These are phyloP conservation scores for Gerris lacustris DNA, from an alignment of 2,888 invertebrate species.

Conservation along the genomic window DNA sequence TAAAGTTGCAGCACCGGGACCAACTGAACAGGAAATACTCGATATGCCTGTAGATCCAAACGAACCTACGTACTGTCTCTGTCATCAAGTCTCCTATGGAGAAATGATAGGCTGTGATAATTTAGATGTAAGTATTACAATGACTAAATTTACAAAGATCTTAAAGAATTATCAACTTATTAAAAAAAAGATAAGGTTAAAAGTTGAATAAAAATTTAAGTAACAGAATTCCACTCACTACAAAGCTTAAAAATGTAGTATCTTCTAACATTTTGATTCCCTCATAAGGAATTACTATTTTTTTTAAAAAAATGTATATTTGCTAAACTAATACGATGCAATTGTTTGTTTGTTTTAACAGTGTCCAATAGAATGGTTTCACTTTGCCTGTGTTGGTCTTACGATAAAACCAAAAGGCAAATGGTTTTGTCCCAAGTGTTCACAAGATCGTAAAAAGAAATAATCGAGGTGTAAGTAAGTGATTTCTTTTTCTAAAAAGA, in stretches of 20 bases:
- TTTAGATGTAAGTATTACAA: conserved; percentile 51
- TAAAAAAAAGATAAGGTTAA: neutral
- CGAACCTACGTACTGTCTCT: conserved; percentile 95
- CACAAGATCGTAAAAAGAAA: conserved; percentile 66
- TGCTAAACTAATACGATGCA: too few relatives aligned
- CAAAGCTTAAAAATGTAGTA: too few relatives aligned
- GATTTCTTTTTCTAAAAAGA: too few relatives aligned
- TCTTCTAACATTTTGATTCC: too few relatives aligned
- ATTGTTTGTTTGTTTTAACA: conserved; percentile 25
- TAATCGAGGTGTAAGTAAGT: neutral
- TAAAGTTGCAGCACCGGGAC: conserved; percentile 34
- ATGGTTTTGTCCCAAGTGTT: conserved; percentile 81
- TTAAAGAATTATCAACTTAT: too few relatives aligned
- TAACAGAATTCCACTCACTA: neutral
- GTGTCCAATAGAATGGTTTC: conserved; percentile 84
- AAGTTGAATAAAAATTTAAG: neutral
- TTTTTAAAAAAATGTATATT: neutral
- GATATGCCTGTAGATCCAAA: conserved; percentile 94
- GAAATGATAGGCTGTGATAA: conserved; percentile 97
- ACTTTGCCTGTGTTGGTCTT: conserved; percentile 84
- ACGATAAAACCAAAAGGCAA: conserved; percentile 83
- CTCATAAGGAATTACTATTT: neutral
- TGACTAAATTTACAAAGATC: neutral
- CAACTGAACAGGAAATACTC: conserved; percentile 50
- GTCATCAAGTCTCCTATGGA: conserved; percentile 92